These are phyloP conservation scores for Zeugodacus cucurbitae DNA, from an alignment of 1,140 invertebrate species.

Conservation along the genomic window DNA sequence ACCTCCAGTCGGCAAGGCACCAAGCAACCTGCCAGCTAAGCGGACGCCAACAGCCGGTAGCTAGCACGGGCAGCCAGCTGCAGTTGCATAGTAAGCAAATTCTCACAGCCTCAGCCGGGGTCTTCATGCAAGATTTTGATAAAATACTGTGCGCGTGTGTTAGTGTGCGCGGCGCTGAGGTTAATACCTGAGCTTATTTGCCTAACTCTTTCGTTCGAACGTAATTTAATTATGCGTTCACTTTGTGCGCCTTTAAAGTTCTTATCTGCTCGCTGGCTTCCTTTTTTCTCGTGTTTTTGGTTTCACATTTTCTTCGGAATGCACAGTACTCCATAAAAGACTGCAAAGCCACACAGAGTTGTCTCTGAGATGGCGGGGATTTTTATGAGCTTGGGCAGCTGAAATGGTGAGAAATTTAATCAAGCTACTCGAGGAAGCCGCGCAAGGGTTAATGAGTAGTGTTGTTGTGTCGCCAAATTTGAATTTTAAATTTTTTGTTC, in stretches of 20 bases:
- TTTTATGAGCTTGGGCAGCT: background rate
- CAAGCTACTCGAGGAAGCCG: background rate
- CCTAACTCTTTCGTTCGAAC: slow-evolving; percentile 64
- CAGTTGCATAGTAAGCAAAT: slow-evolving; percentile 33
- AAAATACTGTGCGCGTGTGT: background rate
- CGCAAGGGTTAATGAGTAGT: slow-evolving; percentile 13
- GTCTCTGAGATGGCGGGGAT: background rate
- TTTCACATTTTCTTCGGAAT: background rate
- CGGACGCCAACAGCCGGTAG: background rate
- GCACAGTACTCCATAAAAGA: background rate
- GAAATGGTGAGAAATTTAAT: slow-evolving; percentile 23
- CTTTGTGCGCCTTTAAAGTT: slow-evolving; percentile 39
- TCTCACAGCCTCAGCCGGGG: slow-evolving; percentile 8
- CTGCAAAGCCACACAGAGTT: background rate
- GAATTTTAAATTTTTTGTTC: background rate
- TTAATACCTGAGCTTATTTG: slow-evolving; percentile 67
- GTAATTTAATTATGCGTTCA: slow-evolving; percentile 65
- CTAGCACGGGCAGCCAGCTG: background rate
- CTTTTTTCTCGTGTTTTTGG: background rate
- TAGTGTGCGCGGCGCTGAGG: slow-evolving; percentile 50
- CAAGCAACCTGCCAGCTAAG: slow-evolving; percentile 27
- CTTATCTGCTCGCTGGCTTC: slow-evolving; percentile 23
- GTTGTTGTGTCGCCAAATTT: slow-evolving; percentile 31
- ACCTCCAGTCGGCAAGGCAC: slow-evolving; percentile 46
- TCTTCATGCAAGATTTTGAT: background rate